Evolutionary conservation across 1,140 invertebrate genomes (phyloP).

Genomic region (Colletes latitarsis): DNA sequence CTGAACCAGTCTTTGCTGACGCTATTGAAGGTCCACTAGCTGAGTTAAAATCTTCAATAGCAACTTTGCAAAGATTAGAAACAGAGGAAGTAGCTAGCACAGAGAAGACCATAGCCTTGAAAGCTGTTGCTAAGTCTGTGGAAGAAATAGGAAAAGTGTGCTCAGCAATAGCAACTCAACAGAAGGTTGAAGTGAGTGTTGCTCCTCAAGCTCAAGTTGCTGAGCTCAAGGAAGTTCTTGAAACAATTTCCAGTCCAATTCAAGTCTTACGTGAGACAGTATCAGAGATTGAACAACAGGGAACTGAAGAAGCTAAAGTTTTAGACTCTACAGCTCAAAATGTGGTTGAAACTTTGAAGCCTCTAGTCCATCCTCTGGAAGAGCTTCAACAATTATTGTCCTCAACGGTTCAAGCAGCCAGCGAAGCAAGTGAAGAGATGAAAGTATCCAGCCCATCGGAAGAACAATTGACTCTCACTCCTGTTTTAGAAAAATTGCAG

Average conservation of each 20-base stretch:
- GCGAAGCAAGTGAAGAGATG: not conserved
- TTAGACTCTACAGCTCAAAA: not conserved
- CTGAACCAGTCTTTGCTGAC: no score
- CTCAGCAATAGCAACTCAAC: not conserved
- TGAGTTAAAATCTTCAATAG: slow-evolving; percentile 42
- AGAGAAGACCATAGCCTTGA: slow-evolving; percentile 9
- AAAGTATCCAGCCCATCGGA: no score
- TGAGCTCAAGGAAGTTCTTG: not conserved
- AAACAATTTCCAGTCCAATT: not conserved
- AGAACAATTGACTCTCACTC: not conserved
- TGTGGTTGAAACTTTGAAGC: not conserved
- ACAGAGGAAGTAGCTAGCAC: not conserved
- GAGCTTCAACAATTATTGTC: slow-evolving; percentile 10
- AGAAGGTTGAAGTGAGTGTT: slow-evolving; percentile 7
- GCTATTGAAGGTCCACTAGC: no score
- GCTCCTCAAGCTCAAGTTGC: not conserved
- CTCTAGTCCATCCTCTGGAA: slow-evolving; percentile 17
- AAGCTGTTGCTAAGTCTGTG: slow-evolving; percentile 37
- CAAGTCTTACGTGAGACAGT: not conserved
- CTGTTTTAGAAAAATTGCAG: slow-evolving; percentile 17
- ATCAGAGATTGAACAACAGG: not conserved
- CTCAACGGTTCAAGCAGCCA: not conserved
- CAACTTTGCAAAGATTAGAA: not conserved
- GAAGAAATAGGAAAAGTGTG: slow-evolving; percentile 45
- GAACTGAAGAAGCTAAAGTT: not conserved